Percentiles rank a stretch among this genome's conserved stretches.
Evolutionary conservation across 2,888 invertebrate species (phyloP).

Genomic region (Caenorhabditis drosophilae): DNA sequence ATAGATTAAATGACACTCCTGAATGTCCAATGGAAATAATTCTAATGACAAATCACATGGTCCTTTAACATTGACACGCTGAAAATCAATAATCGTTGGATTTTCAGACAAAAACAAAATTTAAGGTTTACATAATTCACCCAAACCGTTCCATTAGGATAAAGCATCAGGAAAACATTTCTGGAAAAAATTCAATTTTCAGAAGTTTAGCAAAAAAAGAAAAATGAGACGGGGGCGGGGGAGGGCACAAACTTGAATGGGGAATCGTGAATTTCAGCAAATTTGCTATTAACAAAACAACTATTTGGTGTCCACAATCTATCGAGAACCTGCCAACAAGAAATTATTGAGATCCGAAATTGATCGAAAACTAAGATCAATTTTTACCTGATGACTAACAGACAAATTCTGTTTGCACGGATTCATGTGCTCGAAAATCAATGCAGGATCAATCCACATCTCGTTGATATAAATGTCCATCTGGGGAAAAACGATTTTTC

Average conservation of each 20-base stretch:
- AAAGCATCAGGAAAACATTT: slow-evolving; percentile 66
- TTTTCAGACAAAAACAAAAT: slow-evolving; percentile 13
- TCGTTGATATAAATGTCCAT: slow-evolving; percentile 70
- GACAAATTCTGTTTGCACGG: slow-evolving; percentile 69
- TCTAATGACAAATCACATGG: slow-evolving; percentile 64
- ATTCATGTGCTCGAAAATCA: slow-evolving; percentile 63
- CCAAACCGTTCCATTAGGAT: slow-evolving; percentile 67
- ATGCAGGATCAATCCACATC: slow-evolving; percentile 65
- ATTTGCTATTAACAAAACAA: slow-evolving; percentile 66
- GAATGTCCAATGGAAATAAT: slow-evolving; percentile 67
- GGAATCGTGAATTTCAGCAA: slow-evolving; percentile 67
- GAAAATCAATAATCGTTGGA: slow-evolving; percentile 33
- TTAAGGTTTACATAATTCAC: slow-evolving; percentile 68
- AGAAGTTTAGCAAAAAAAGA: background rate
- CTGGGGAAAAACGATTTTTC: slow-evolving; percentile 29
- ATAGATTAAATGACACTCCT: slow-evolving; percentile 64
- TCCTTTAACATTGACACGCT: slow-evolving; percentile 67
- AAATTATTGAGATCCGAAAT: background rate
- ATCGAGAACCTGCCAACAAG: slow-evolving; percentile 43
- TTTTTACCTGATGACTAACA: slow-evolving; percentile 62
- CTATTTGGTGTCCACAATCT: slow-evolving; percentile 62
- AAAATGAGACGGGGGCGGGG: too few species aligned
- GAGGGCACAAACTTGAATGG: slow-evolving; percentile 58
- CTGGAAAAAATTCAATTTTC: slow-evolving; percentile 10
- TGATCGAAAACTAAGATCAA: slow-evolving; percentile 4